Evolutionary conservation across 2,113 vertebrate genomes (phyloP).

Genomic region (Zootoca vivipara): DNA sequence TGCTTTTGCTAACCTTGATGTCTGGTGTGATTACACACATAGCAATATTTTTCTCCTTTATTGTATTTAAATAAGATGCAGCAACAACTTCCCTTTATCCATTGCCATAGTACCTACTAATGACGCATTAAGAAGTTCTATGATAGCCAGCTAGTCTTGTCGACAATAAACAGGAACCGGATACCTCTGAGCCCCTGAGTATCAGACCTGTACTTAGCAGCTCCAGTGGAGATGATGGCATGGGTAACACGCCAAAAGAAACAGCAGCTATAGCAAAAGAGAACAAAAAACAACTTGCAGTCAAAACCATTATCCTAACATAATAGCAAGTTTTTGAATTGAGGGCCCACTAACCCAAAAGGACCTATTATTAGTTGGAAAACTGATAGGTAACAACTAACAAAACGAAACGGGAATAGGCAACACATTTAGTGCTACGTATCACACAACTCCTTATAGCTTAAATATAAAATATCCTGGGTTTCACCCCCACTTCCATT

Average conservation of each 20-base stretch:
- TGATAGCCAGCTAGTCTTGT: constrained; percentile 14
- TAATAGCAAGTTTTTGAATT: not conserved
- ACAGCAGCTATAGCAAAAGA: not conserved
- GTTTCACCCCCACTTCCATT: not conserved
- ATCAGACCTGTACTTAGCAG: not conserved
- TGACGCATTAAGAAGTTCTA: not conserved
- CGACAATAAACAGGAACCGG: constrained; percentile 21
- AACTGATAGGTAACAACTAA: not conserved
- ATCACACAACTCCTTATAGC: not conserved
- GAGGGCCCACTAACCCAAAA: not conserved
- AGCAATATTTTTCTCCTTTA: not conserved
- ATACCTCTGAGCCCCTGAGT: not conserved
- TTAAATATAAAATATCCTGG: not conserved
- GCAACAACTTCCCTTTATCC: not conserved
- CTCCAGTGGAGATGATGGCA: constrained; percentile 14
- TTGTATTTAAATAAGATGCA: rapidly evolving
- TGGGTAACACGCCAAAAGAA: constrained; percentile 23
- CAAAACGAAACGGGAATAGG: not conserved
- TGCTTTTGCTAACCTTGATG: not conserved
- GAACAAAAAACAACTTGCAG: not conserved
- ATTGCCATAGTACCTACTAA: not conserved
- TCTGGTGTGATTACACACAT: not conserved
- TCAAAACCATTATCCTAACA: constrained; percentile 18
- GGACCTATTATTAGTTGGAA: constrained; percentile 5
- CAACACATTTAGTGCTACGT: not conserved